These are phyloP conservation scores for Paratrypauchen microcephalus DNA, from an alignment of 2,797 vertebrate species.

Conservation along the genomic window DNA sequence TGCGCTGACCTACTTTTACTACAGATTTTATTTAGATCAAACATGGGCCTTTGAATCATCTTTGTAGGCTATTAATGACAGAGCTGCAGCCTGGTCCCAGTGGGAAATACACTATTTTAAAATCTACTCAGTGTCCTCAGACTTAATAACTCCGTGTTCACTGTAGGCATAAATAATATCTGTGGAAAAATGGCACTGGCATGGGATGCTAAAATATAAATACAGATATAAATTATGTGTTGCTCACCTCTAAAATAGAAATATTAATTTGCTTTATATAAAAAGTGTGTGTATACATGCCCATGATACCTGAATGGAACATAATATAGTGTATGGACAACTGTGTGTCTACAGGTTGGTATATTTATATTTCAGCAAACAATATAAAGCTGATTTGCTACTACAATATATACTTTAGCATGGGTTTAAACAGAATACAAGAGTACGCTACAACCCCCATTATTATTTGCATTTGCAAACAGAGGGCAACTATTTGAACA, in stretches of 20 bases:
- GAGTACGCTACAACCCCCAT: too few relatives aligned
- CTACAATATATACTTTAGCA: neutral
- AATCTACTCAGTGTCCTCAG: slow-evolving; percentile 28
- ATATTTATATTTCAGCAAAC: neutral
- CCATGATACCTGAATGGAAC: neutral
- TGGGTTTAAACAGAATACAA: too few relatives aligned
- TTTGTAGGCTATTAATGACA: slow-evolving; percentile 73
- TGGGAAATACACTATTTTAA: slow-evolving; percentile 53
- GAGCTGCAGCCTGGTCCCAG: slow-evolving; percentile 46
- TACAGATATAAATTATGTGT: slow-evolving; percentile 31
- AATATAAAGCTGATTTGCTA: neutral
- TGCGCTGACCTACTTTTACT: slow-evolving; percentile 78
- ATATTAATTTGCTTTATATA: slow-evolving; percentile 29
- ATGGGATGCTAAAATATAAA: slow-evolving; percentile 5
- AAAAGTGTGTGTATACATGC: slow-evolving; percentile 24
- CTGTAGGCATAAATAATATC: slow-evolving; percentile 22
- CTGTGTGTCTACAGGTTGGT: neutral
- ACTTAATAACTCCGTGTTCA: slow-evolving; percentile 26
- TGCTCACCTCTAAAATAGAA: slow-evolving; percentile 27
- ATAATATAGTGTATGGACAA: slow-evolving; percentile 2
- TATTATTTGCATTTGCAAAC: too few relatives aligned
- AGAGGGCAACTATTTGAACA: too few relatives aligned
- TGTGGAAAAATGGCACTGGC: neutral
- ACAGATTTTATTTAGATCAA: slow-evolving; percentile 79
- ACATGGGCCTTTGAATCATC: slow-evolving; percentile 62